These are phyloP conservation scores for Podarcis lilfordi DNA, from an alignment of 2,797 vertebrate genomes.

Conservation along the genomic window DNA sequence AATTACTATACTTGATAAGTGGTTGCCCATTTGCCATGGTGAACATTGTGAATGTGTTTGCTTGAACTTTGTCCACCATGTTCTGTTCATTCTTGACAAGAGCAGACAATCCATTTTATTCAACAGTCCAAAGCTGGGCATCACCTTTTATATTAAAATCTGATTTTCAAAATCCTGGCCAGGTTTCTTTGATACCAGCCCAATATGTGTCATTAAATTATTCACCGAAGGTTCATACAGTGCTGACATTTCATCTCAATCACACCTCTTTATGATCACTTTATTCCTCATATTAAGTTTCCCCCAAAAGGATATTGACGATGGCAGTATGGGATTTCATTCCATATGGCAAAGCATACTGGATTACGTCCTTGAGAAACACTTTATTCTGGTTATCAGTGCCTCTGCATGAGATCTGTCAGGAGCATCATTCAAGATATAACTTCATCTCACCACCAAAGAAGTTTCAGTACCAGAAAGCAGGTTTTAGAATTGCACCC, in stretches of 20 bases:
- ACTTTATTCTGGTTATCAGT: neutral
- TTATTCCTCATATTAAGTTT: neutral
- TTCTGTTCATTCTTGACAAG: neutral
- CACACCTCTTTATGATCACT: neutral
- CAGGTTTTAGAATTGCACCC: neutral
- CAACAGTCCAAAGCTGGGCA: neutral
- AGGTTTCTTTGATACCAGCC: neutral
- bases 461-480: neutral
- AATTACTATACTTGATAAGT: neutral
- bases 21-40: neutral
- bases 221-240: rapidly evolving
- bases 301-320: slow-evolving; percentile 22
- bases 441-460: neutral
- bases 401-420: neutral
- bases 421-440: neutral
- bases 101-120: slow-evolving; percentile 23
- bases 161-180: neutral
- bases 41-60: neutral
- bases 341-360: neutral
- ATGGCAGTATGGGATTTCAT: slow-evolving; percentile 28
- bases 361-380: slow-evolving; percentile 5
- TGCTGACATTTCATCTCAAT: slow-evolving; percentile 10
- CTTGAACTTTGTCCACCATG: neutral
- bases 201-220: slow-evolving; percentile 3
- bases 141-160: neutral